These are phyloP conservation scores for Lasaia peninsularis DNA, from an alignment of 1,140 invertebrate genomes.

Conservation along the genomic window DNA sequence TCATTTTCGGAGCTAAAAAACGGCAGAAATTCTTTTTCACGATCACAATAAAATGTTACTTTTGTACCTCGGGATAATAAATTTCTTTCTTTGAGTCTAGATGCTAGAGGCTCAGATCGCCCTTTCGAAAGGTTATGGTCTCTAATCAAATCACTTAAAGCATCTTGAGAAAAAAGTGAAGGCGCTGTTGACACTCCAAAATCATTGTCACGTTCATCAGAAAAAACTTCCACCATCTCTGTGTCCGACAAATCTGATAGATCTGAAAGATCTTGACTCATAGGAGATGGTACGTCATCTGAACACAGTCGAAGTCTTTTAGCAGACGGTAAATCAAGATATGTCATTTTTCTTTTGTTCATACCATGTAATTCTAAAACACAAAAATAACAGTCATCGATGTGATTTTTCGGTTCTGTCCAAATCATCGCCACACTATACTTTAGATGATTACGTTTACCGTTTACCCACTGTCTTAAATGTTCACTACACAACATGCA, in stretches of 20 bases:
- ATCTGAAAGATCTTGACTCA: slow-evolving; percentile 1
- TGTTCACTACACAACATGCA: slow-evolving; percentile 25
- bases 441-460: slow-evolving; percentile 26
- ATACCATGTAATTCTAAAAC: slow-evolving; percentile 14
- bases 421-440: slow-evolving; percentile 22
- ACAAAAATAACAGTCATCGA: slow-evolving; percentile 15
- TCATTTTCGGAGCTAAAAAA: not conserved
- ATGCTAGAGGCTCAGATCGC: too few species aligned
- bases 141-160: too few species aligned
- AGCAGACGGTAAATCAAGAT: not conserved
- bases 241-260: slow-evolving; percentile 1
- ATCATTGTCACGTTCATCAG: not conserved
- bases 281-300: not conserved
- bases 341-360: slow-evolving; percentile 6
- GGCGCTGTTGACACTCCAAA: too few species aligned
- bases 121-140: too few species aligned
- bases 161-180: too few species aligned
- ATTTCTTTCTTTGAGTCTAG: too few species aligned
- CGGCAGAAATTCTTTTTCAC: not conserved
- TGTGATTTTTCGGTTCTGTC: slow-evolving; percentile 25
- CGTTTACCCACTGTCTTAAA: slow-evolving; percentile 23
- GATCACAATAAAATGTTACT: too few species aligned
- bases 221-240: not conserved
- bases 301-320: not conserved
- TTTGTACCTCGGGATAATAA: too few species aligned